Base-by-base conservation (phyloP, 1,140 invertebrate genomes). In the Anastatus disparis region DNA sequence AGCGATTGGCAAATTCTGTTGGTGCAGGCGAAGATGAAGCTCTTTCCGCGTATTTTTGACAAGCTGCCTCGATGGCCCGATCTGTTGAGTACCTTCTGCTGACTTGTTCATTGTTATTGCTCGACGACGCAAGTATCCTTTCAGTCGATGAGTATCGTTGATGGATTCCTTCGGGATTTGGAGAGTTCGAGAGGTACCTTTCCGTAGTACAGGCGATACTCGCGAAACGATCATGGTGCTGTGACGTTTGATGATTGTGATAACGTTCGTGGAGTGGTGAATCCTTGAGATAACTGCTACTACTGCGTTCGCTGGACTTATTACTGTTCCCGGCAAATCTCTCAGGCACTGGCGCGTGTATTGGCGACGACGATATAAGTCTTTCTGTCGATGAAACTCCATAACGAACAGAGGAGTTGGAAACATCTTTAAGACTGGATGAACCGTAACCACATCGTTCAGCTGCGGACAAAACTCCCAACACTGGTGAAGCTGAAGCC, bases 121-220 rank as follows among this genome's bases (percentile, higher is more conserved):
- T 35, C 0, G 48, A 1, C 10, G 40, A 13, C 9, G 44, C 22
- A 20, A 79, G 59, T 12, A 79, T 78, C 20, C 81, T 76, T 27
- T 86, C 84, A 20, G 74, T 81, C 12, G 83, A 79, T 15, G 83
- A 79, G 58, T 85, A 85, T 27, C 83, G 74, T 17, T 84, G 82
- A 48, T 84, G 82, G 20, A 76, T 29, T 20, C 50, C 76, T 59
- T 85, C 84, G 2, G 78, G 72, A 70, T 84, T 85, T 24, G 81
- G 76, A 24, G 82, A 81, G 46, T 56, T 80, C 44, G 84, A 75
- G 8, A 84, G 70, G 42, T 81, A 84, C 52, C 79, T 81, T n/a
- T 84, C 82, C 12, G 73, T 42, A 53, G 70, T 74, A 35, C 74
- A 75, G 17, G 78, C 70, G 38, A 79, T 74, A 58, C 75, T 62